Percentiles rank a stretch among this genome's conserved stretches.
phyloP scores from a whole-genome alignment of 2,888 invertebrate genomes.

The Standfussiana lucernea region DNA sequence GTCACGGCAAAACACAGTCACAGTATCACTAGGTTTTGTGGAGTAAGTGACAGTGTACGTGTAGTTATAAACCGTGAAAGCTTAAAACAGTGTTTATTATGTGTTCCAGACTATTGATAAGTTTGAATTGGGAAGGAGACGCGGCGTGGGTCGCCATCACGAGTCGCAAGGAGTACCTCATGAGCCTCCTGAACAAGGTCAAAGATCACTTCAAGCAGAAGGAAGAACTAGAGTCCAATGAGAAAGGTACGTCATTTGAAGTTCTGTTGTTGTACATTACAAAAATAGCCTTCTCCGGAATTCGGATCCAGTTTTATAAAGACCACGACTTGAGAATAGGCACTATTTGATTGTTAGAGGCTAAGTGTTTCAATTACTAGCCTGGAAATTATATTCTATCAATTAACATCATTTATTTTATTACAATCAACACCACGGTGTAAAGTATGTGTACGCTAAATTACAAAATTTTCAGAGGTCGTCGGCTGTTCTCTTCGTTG shows the following conservation, averaged over 20 bases:
- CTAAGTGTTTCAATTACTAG: neutral
- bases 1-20: no score
- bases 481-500: neutral
- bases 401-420: neutral
- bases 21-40: no score
- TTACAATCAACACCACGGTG: neutral
- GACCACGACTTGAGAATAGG: neutral
- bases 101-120: constrained; percentile 81
- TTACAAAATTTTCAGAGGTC: neutral
- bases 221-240: constrained; percentile 84
- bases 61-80: no score
- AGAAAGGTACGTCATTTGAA: constrained; percentile 77
- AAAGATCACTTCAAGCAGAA: constrained; percentile 92
- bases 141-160: constrained; percentile 99
- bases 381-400: neutral
- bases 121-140: constrained; percentile 93
- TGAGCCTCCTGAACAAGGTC: constrained; percentile 92
- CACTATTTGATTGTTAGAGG: neutral
- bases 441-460: no score
- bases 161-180: constrained; percentile 95
- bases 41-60: no score
- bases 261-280: neutral
- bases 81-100: no score
- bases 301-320: neutral
- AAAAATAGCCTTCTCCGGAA: neutral